These are phyloP conservation scores for Esox lucius DNA, from an alignment of 2,797 vertebrate genomes.

Conservation along the genomic window DNA sequence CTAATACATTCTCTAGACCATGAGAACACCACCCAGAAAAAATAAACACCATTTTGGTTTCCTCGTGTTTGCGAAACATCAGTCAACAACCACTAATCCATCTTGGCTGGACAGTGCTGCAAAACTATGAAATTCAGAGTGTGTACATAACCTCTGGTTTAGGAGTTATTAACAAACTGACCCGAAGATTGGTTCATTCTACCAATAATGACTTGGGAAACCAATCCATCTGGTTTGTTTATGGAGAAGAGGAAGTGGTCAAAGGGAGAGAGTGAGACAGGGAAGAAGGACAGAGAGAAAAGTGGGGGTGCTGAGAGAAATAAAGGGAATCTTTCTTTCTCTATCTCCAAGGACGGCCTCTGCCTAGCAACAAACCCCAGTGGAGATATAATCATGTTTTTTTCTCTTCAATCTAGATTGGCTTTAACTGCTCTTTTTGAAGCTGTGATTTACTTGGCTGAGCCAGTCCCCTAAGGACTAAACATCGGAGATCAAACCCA, in stretches of 20 bases:
- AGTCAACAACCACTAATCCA: not conserved
- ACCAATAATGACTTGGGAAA: not conserved
- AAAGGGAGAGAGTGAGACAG: not conserved
- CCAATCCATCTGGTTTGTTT: not conserved
- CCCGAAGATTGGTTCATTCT: no score
- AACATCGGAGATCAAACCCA: not conserved
- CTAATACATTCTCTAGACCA: not conserved
- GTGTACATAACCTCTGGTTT: not conserved
- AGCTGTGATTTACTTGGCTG: not conserved
- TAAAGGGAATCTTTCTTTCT: not conserved
- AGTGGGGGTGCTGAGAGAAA: not conserved
- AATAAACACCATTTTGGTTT: not conserved
- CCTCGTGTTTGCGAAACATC: not conserved
- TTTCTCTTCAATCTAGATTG: not conserved
- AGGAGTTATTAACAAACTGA: no score
- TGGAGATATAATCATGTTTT: not conserved
- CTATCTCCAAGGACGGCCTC: not conserved
- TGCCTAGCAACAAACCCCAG: conserved; percentile 1
- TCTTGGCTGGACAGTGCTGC: not conserved
- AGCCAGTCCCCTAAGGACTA: not conserved
- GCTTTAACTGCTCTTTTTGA: not conserved
- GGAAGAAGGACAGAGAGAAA: not conserved
- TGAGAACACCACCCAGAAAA: not conserved
- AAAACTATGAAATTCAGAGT: not conserved
- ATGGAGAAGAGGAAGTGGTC: not conserved